Conservation (phyloP, 2,888 invertebrate species). For the Drosophila melanosoma region DNA sequence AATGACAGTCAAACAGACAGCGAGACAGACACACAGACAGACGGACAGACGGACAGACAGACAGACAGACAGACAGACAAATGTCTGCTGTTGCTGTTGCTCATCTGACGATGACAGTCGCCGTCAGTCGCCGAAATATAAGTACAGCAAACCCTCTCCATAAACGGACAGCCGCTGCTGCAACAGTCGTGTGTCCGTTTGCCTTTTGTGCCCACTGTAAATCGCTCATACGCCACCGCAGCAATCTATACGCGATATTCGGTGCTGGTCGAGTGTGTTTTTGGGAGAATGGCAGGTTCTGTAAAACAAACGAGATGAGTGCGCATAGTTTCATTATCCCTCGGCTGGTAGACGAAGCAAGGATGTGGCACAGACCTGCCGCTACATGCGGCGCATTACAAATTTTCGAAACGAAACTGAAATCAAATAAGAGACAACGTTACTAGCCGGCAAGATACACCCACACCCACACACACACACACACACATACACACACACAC, state of each 20-base stretch:
- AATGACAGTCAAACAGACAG: constrained; percentile 40
- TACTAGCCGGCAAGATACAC: constrained; percentile 20
- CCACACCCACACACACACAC: constrained; percentile 7
- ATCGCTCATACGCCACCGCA: constrained; percentile 63
- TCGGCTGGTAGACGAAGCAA: constrained; percentile 28
- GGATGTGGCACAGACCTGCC: constrained; percentile 59
- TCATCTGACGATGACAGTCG: constrained; percentile 57
- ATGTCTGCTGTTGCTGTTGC: constrained; percentile 35
- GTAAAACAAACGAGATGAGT: constrained; percentile 72
- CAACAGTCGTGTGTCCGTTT: background rate
- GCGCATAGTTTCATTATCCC: constrained; percentile 78
- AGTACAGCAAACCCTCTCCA: constrained; percentile 47
- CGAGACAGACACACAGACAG: background rate
- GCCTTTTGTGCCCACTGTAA: constrained; percentile 26
- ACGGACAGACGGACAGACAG: constrained; percentile 12
- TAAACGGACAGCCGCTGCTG: background rate
- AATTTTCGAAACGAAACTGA: constrained; percentile 78
- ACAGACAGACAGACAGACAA: constrained; percentile 25
- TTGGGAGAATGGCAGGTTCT: constrained; percentile 2
- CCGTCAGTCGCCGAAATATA: constrained; percentile 36
- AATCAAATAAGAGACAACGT: constrained; percentile 71
- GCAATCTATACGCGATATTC: constrained; percentile 49
- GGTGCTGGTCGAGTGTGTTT: background rate
- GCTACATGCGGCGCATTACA: constrained; percentile 76
- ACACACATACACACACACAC: constrained; percentile 6